Conservation (phyloP, 2,113 vertebrate genomes). For the Tragelaphus buxtoni region DNA sequence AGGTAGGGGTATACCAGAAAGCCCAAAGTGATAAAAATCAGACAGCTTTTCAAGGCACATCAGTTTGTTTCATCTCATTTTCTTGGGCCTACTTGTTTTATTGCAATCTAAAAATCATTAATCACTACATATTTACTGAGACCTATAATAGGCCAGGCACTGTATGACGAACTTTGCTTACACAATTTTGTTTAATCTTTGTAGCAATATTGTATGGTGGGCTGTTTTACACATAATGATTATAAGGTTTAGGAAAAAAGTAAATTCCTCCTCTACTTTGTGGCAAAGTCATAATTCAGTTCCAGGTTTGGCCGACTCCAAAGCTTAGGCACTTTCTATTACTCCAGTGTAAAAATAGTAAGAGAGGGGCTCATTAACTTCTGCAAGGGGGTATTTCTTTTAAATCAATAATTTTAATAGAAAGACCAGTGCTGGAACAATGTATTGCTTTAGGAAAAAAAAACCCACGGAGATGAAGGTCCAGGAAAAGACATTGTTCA, state of each 20-base stretch:
- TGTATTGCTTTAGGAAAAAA: not conserved
- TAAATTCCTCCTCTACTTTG: not conserved
- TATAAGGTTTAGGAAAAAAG: not conserved
- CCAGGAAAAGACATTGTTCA: not conserved
- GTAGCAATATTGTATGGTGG: not conserved
- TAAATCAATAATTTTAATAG: constrained; percentile 34
- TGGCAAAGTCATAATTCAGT: not conserved
- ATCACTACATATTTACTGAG: not conserved
- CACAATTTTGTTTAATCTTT: not conserved
- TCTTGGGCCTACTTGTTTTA: not conserved
- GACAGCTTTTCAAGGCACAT: not conserved
- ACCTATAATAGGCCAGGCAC: not conserved
- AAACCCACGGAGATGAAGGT: not conserved
- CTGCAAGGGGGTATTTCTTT: not conserved
- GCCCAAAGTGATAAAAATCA: not conserved
- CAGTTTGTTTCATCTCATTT: not conserved
- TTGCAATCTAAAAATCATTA: not conserved
- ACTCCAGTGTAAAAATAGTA: not conserved
- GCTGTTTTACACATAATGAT: not conserved
- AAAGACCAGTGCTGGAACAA: not conserved
- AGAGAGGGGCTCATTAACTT: not conserved
- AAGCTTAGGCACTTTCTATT: not conserved
- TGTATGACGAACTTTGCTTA: not conserved
- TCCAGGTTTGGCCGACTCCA: not conserved
- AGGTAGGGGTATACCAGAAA: not conserved